Percentiles rank a stretch among this genome's conserved stretches.
These are phyloP conservation scores for Eulithis testata DNA, from an alignment of 2,888 invertebrate species.

Conservation along the genomic window DNA sequence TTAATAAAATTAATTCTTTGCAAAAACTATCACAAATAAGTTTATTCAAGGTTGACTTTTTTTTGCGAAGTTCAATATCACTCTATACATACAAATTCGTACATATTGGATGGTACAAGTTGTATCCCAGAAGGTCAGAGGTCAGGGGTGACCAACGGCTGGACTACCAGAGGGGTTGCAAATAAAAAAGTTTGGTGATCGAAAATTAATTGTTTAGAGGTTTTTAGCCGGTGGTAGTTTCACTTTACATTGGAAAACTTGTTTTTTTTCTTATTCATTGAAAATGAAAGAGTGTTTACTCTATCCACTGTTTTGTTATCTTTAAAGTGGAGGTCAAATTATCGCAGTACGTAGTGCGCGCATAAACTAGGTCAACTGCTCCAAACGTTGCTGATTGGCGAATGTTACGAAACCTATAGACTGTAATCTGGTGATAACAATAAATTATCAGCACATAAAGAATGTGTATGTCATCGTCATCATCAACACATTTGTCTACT, in stretches of 20 bases:
- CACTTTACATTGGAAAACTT: neutral
- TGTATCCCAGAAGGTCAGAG: constrained; percentile 74
- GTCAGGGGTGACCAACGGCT: constrained; percentile 80
- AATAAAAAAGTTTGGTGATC: constrained; percentile 63
- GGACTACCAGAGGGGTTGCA: constrained; percentile 66
- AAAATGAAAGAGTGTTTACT: neutral
- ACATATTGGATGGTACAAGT: constrained; percentile 50
- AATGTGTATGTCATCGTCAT: neutral
- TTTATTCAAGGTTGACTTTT: constrained; percentile 16
- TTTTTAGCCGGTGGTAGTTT: neutral
- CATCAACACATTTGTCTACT: too few species aligned
- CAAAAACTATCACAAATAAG: too few species aligned
- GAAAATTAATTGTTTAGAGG: constrained; percentile 30
- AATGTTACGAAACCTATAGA: constrained; percentile 37
- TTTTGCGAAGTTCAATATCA: constrained; percentile 67
- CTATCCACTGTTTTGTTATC: constrained; percentile 8
- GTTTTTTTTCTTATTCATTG: too few species aligned
- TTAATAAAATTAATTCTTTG: too few species aligned
- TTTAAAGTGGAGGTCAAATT: constrained; percentile 24
- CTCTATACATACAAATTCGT: constrained; percentile 27
- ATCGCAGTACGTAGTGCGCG: constrained; percentile 15
- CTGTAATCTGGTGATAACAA: constrained; percentile 35
- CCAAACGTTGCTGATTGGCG: constrained; percentile 31
- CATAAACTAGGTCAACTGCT: constrained; percentile 32
- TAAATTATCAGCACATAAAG: constrained; percentile 26